These are phyloP conservation scores for Nezara viridula DNA, from an alignment of 2,888 invertebrate species.

Conservation along the genomic window DNA sequence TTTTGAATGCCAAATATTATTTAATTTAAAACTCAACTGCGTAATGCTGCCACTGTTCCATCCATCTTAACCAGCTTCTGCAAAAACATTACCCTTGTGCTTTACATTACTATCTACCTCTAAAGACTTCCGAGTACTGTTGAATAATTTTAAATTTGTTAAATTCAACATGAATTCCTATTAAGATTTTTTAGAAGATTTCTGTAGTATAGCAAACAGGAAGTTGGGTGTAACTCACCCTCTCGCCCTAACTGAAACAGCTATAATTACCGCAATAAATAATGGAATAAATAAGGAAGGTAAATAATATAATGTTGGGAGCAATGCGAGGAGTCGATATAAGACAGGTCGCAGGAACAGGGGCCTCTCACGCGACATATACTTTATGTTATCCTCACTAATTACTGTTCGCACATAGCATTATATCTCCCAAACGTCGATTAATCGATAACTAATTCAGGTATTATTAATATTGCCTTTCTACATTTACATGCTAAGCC, in stretches of 20 bases:
- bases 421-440: not conserved
- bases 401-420: not conserved
- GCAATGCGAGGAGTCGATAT: not conserved
- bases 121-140: too few species aligned
- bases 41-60: too few species aligned
- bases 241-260: not conserved
- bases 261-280: conserved; percentile 20
- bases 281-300: too few species aligned
- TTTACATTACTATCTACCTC: too few species aligned
- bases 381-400: conserved; percentile 11
- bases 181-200: not conserved
- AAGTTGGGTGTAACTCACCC: not conserved
- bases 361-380: not conserved
- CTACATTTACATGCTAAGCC: not conserved
- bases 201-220: not conserved
- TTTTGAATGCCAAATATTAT: too few species aligned
- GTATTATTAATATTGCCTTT: not conserved
- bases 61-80: too few species aligned
- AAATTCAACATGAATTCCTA: not conserved
- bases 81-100: not conserved
- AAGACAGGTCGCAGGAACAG: not conserved
- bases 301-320: conserved; percentile 18
- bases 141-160: not conserved
- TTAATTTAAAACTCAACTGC: too few species aligned
- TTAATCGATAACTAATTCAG: conserved; percentile 18